Conservation (phyloP, 2,888 invertebrate species). For the Leptarthrus brevirostris region DNA sequence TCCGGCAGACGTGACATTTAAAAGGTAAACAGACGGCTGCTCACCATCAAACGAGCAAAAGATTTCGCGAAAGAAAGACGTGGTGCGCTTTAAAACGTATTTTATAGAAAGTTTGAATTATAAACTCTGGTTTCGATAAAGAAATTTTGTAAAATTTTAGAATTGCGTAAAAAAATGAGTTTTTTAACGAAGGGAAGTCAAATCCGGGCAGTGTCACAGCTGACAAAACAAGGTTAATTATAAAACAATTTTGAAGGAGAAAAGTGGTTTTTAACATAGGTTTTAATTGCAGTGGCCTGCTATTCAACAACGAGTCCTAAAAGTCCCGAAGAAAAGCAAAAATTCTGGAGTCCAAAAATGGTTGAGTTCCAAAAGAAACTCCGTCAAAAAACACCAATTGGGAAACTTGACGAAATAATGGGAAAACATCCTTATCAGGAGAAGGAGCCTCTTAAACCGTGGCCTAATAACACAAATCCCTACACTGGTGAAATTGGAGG, state of each 20-base stretch:
- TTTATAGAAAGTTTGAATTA: not conserved
- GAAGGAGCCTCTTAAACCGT: slow-evolving; percentile 84
- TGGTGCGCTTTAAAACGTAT: not conserved
- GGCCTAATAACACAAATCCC: slow-evolving; percentile 91
- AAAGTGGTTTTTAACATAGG: not conserved
- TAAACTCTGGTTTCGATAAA: not conserved
- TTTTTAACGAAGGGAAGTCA: slow-evolving; percentile 6
- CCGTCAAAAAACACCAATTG: slow-evolving; percentile 75
- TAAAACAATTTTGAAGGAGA: slow-evolving; percentile 1
- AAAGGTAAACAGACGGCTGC: slow-evolving; percentile 33
- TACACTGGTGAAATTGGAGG: slow-evolving; percentile 95
- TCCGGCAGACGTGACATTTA: slow-evolving; percentile 29
- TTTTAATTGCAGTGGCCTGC: slow-evolving; percentile 9
- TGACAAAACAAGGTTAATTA: slow-evolving; percentile 23
- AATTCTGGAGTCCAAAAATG: slow-evolving; percentile 69
- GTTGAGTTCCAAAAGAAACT: slow-evolving; percentile 81
- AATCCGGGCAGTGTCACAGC: slow-evolving; percentile 5
- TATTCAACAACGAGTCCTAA: slow-evolving; percentile 4
- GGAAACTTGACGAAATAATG: slow-evolving; percentile 81
- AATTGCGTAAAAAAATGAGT: slow-evolving; percentile 5
- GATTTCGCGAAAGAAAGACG: slow-evolving; percentile 4
- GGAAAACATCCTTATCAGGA: slow-evolving; percentile 80
- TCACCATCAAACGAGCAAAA: not conserved
- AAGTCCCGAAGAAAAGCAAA: slow-evolving; percentile 43
- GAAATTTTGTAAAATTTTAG: not conserved